phyloP scores from a whole-genome alignment of 1,140 invertebrate species.

The Drosophila simulans region DNA sequence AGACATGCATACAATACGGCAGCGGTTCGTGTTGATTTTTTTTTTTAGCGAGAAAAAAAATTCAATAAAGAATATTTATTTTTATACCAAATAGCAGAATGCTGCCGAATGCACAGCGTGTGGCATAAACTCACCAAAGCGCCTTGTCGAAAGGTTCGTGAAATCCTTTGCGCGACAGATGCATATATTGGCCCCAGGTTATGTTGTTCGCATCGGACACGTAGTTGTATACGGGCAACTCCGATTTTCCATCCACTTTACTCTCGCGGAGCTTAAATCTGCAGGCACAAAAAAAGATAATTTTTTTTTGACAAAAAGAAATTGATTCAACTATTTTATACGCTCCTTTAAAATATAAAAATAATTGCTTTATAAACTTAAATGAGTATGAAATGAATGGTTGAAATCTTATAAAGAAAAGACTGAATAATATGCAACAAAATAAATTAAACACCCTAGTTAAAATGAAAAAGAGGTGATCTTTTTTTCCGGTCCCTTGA shows the following conservation, averaged over 20 bases:
- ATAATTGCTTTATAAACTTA: neutral
- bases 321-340: neutral
- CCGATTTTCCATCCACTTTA: constrained; percentile 53
- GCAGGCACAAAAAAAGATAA: neutral
- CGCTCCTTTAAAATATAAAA: neutral
- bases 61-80: constrained; percentile 63
- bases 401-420: too few species aligned
- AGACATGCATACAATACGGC: constrained; percentile 65
- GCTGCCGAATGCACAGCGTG: neutral
- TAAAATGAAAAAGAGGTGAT: neutral
- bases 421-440: too few species aligned
- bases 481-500: neutral
- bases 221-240: constrained; percentile 86
- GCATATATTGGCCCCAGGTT: constrained; percentile 85
- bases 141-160: constrained; percentile 84
- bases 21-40: constrained; percentile 22
- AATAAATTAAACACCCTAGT: neutral
- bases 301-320: neutral
- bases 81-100: neutral
- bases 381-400: too few species aligned
- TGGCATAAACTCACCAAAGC: constrained; percentile 70
- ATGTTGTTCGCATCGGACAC: constrained; percentile 84
- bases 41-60: constrained; percentile 17
- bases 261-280: constrained; percentile 59
- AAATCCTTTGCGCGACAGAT: constrained; percentile 82